Percentiles rank a stretch among this genome's conserved stretches.
Conservation (phyloP, 2,888 invertebrate genomes). For the Synergus itoensis region DNA sequence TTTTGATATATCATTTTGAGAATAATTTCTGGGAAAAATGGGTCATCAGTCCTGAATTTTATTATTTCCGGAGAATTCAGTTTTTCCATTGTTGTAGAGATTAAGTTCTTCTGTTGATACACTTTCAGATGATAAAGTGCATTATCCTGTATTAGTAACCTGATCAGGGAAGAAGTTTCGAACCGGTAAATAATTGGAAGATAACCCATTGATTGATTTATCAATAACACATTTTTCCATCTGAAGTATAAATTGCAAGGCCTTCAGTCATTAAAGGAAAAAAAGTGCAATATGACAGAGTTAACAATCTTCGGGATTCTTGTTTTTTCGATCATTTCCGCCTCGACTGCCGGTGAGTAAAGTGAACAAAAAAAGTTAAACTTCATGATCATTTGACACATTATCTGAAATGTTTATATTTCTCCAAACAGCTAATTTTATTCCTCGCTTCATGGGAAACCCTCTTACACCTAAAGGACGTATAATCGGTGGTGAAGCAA, state of each 20-base stretch:
- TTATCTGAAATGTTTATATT: not conserved
- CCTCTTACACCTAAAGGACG: slow-evolving; percentile 59
- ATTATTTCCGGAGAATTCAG: not conserved
- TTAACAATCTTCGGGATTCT: not conserved
- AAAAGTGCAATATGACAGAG: slow-evolving; percentile 1
- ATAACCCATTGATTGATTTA: not conserved
- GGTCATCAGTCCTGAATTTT: not conserved
- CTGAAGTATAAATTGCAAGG: not conserved
- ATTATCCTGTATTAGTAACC: not conserved
- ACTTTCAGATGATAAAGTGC: not conserved
- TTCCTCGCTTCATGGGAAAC: not conserved
- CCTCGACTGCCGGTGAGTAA: not conserved
- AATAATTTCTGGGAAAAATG: not conserved
- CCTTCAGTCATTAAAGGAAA: not conserved
- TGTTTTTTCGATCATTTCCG: not conserved
- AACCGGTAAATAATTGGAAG: not conserved
- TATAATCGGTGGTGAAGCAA: slow-evolving; percentile 79
- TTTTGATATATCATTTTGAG: not conserved
- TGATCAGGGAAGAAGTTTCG: not conserved
- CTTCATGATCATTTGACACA: not conserved
- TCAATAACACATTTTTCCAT: not conserved
- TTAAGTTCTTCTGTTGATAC: not conserved
- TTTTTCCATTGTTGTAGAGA: not conserved
- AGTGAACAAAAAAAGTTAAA: not conserved
- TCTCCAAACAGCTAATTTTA: slow-evolving; percentile 11